Base-by-base conservation (phyloP, 2,113 vertebrate species). In the Morone saxatilis region DNA sequence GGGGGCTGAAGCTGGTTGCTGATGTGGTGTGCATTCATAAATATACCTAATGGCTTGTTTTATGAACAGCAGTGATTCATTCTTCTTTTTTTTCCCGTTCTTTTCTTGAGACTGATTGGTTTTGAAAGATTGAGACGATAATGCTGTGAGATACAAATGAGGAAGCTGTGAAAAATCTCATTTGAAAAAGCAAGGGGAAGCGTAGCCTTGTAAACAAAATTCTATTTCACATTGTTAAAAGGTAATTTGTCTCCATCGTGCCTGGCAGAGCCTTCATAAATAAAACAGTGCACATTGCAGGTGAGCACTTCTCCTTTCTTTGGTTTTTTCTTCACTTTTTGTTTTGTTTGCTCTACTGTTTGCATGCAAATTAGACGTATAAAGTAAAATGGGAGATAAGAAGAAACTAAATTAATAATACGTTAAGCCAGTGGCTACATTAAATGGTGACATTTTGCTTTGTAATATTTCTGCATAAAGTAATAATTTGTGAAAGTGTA, bases 171-270 rank as follows among this genome's bases (percentile, higher is more conserved):
- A 94, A 93, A 94, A 95, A 95, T 94, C 95, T 94, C 91, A 96
- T 96, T 94, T 94, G 90, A 94, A 94, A 92, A 93, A 89, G 85
- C 88, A 89, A 89, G 86, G 85, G 90, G 91, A 93, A 91, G 91
- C 61, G 72, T 78, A 91, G 95, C 89, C 90, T 93, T 94, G 95
- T 95, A 96, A 96, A 96, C 93, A 95, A 94, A 95, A 95, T 95
- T 96, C 95, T 94, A 95, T 96, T 96, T 94, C 93, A 92, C 93
- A 93, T 95, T 95, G 94, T 96, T 95, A 95, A 95, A 96, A 95
- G 93, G 92, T 94, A 92, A 96, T 96, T 95, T 95, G 95, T 95
- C 94, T 94, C 94, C 92, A 93, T 95, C 84, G 83, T 76, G 87
- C 87, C 91, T 89, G 90, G 90, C 93, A 91, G 86, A 90, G 88